Percentiles rank a stretch among this genome's conserved stretches.
Evolutionary conservation across 2,797 vertebrate species (phyloP).

Genomic region (Austrolebias charrua): DNA sequence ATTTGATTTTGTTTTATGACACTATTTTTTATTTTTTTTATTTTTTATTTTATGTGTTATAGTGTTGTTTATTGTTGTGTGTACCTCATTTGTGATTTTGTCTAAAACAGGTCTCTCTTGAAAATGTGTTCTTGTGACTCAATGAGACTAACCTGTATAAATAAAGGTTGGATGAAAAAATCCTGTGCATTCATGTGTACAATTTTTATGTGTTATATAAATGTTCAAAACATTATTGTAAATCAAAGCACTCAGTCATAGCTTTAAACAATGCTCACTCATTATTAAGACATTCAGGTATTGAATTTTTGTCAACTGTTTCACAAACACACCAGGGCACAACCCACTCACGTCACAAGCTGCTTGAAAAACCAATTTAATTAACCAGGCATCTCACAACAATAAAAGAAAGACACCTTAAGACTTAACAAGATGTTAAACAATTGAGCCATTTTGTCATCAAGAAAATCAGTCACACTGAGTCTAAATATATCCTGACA

Average conservation of each 20-base stretch:
- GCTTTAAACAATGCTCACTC: constrained; percentile 42
- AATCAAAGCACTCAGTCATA: constrained; percentile 28
- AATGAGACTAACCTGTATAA: too few relatives aligned
- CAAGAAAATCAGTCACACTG: constrained; percentile 67
- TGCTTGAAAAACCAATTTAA: constrained; percentile 74
- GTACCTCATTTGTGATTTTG: too few relatives aligned
- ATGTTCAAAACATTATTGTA: constrained; percentile 17
- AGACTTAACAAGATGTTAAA: constrained; percentile 76
- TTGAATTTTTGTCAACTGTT: constrained; percentile 65
- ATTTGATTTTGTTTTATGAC: too few relatives aligned
- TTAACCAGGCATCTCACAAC: constrained; percentile 70
- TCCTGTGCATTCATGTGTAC: neutral
- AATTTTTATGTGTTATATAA: neutral
- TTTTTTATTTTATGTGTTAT: too few relatives aligned
- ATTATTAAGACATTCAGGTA: constrained; percentile 57
- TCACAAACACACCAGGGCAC: constrained; percentile 68
- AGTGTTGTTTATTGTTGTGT: too few relatives aligned
- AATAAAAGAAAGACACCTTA: constrained; percentile 67
- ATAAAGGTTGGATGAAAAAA: neutral
- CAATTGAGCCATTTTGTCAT: constrained; percentile 65
- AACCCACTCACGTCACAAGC: constrained; percentile 64
- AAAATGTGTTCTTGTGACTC: too few relatives aligned
- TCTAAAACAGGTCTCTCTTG: too few relatives aligned
- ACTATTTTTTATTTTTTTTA: too few relatives aligned
- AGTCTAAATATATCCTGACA: constrained; percentile 64